Evolutionary conservation across 2,113 vertebrate species (phyloP), one percentile per base, ranked within the genome.

Genomic region (Dunckerocampus dactyliophorus): DNA sequence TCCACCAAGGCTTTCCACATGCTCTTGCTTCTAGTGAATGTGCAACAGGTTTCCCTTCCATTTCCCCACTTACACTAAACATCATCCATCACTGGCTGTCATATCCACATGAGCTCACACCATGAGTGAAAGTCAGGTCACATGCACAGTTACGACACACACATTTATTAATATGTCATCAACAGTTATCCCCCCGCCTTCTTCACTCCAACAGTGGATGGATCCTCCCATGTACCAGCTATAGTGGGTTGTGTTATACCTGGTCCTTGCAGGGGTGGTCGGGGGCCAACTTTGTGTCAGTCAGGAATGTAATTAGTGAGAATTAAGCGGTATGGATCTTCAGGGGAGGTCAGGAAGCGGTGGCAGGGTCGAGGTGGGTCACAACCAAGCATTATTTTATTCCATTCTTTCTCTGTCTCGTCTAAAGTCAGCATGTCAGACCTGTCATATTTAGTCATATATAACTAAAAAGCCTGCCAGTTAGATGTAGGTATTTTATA

Each of bases 221-320:
- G 65, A 76, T 82, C 55, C 69, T 84, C 84, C 58, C 64, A 28
- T 1, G 50, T 72, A 55, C 67, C 57, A 34, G 65, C 73, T n/a
- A 43, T 6, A 67, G 70, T 74, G 72, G 82, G 65, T 73, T 80
- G 78, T 81, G 85, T 43, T 13, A 85, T 89, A 92, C 92, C 91
- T 92, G 88, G 82, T 73, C 78, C 63, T 85, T 90, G 89, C 63
- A 74, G 85, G 77, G 80, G 76, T 75, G 79, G 76, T 83, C 77
- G n/a, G 71, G 80, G 88, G 93, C 94, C 93, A 95, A 93, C 89
- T 92, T 94, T 91, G 92, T 95, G 94, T 94, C 94, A 94, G 88
- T 90, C 76, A 60, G 88, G 93, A 95, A 93, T 94, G 93, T 93
- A 93, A 94, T 94, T 95, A 95, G 89, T 89, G 88, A 90, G 91